Evolutionary conservation across 1,140 invertebrate species (phyloP).

Genomic region (Leptopilina clavipes): DNA sequence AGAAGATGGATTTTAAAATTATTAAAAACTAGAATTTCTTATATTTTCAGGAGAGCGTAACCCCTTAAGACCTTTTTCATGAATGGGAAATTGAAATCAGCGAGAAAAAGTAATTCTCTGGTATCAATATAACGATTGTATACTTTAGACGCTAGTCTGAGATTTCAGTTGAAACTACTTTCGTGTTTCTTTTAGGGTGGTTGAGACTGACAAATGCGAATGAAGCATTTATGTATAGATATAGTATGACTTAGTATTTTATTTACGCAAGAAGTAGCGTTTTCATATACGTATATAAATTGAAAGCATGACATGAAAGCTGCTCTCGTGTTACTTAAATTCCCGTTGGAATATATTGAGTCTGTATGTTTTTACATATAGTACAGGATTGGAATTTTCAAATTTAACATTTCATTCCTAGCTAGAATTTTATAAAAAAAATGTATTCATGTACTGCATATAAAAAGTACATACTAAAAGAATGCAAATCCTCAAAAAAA

Average conservation of each 20-base stretch:
- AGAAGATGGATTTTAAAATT: no score
- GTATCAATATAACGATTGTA: constrained; percentile 9
- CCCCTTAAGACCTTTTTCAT: no score
- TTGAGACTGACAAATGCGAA: constrained; percentile 14
- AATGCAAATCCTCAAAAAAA: background rate
- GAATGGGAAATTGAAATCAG: background rate
- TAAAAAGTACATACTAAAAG: background rate
- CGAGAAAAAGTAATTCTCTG: background rate
- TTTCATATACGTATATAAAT: background rate
- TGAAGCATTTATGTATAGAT: constrained; percentile 3
- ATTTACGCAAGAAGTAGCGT: constrained; percentile 14
- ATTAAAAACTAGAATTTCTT: no score
- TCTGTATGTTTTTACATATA: background rate
- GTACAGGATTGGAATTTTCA: background rate
- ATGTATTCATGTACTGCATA: background rate
- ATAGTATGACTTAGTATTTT: background rate
- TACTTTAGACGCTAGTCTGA: background rate
- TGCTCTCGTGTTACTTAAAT: background rate
- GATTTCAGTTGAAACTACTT: constrained; percentile 12
- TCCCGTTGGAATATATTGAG: background rate
- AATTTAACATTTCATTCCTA: background rate
- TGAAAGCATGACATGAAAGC: constrained; percentile 15
- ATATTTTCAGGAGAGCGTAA: no score
- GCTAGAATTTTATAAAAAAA: background rate
- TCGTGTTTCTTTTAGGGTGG: constrained; percentile 6